Evolutionary conservation across 2,797 vertebrate species (phyloP), one percentile per base, ranked within the genome.

Genomic region (Chlorospingus flavigularis): DNA sequence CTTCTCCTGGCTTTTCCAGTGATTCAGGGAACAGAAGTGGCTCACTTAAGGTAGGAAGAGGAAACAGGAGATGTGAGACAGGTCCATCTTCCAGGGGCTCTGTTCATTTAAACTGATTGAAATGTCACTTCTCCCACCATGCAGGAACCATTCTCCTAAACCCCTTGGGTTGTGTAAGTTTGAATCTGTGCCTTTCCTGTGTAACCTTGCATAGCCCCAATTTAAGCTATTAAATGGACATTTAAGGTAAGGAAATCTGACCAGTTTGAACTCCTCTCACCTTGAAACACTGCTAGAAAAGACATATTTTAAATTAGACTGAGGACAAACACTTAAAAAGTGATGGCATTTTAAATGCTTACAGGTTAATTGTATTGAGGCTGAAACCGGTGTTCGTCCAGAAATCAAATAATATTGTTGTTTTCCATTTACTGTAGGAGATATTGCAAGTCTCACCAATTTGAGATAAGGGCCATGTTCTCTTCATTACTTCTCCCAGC

Each of bases 401-500:
- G n/a, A 24, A 72, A 74, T 68, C 6, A 72, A 61, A 42, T 48
- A 88, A 86, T 31, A 39, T 66, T 91, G 26, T 67, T 90, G 51
- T 82, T 93, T 84, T 37, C 33, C 43, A 43, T 73, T 82, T 82
- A 42, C 71, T 67, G 23, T 28, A 75, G 66, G 48, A 93, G 79
- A 79, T 81, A 86, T 3, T 95, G 31, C 71, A 88, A 54, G 57
- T 61, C n/a, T 66, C 26, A 61, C 19, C 88, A 62, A 93, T 87
- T 16, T 86, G 53, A 96, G 83, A 90, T 88, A 94, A 93, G 33
- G 20, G 26, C 21, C 35, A 50, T 86, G 62, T 54, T 86, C 39
- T 74, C 18, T 17, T 73, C 57, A 62, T 78, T 88, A 87, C 79
- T 86, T 79, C 94, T 95, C 83, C 66, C 74, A 73, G 79, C 51